Percentiles rank a stretch among this genome's conserved stretches.
phyloP scores from a whole-genome alignment of 2,113 vertebrate genomes.

The Enhydra lutris region DNA sequence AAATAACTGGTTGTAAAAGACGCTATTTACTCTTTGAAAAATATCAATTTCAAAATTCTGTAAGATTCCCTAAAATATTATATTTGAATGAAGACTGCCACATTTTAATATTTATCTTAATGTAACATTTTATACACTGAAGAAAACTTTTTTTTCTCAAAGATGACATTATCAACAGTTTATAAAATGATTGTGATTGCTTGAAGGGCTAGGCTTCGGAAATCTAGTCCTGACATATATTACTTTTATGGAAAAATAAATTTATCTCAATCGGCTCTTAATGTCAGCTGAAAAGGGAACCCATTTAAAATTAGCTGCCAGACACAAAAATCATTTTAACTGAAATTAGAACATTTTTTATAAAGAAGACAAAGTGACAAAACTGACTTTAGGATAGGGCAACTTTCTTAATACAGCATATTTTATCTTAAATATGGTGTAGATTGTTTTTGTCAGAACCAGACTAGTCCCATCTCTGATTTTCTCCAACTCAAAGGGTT shows the following conservation, averaged over 20 bases:
- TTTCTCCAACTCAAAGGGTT: not conserved
- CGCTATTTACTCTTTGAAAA: conserved; percentile 37
- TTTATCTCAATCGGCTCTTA: conserved; percentile 72
- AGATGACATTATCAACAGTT: conserved; percentile 51
- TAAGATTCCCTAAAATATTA: conserved; percentile 13
- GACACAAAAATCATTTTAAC: conserved; percentile 56
- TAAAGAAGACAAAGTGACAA: conserved; percentile 39
- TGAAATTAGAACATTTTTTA: conserved; percentile 64
- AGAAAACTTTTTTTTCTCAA: conserved; percentile 50
- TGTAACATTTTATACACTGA: conserved; percentile 54
- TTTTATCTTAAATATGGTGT: conserved; percentile 24
- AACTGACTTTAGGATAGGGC: conserved; percentile 34
- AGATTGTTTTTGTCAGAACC: not conserved
- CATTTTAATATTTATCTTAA: conserved; percentile 68
- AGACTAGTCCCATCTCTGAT: not conserved
- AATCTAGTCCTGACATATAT: conserved; percentile 62
- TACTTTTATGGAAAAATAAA: conserved; percentile 72
- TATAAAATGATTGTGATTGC: conserved; percentile 63
- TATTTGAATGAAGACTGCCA: conserved; percentile 16
- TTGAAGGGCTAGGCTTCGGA: conserved; percentile 59
- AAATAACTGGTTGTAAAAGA: not conserved
- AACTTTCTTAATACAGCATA: conserved; percentile 27
- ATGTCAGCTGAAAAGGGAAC: conserved; percentile 64
- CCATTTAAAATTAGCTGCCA: conserved; percentile 72
- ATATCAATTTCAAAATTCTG: conserved; percentile 40